Conservation (phyloP, 2,797 vertebrate genomes). For the Calcarius lapponicus region DNA sequence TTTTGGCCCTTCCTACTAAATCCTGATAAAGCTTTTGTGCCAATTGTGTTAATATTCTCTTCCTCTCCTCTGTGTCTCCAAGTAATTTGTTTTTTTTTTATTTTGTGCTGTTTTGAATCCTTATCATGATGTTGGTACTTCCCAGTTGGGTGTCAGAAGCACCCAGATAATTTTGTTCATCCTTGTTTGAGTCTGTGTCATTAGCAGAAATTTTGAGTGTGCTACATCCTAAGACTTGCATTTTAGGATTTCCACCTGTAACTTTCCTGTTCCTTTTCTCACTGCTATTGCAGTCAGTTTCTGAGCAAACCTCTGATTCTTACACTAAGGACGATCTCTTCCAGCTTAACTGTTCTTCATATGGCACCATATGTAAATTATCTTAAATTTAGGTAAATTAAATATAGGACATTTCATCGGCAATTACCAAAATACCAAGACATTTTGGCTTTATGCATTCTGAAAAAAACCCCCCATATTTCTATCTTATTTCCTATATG, state of each 20-base stretch:
- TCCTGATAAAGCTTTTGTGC: not conserved
- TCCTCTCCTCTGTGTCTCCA: not conserved
- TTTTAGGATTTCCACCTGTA: not conserved
- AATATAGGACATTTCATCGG: not conserved
- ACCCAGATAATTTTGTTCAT: not conserved
- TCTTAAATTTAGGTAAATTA: not conserved
- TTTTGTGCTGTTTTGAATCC: not conserved
- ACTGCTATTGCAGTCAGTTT: not conserved
- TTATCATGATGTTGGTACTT: not conserved
- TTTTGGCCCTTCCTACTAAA: not conserved
- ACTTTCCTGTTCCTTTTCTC: not conserved
- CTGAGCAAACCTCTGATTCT: not conserved
- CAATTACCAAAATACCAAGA: not conserved
- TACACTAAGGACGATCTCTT: accelerated
- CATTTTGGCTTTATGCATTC: not conserved
- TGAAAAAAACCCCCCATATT: not conserved
- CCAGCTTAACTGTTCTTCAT: not conserved
- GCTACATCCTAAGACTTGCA: not conserved
- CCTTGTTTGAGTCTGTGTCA: not conserved
- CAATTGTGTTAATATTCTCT: not conserved
- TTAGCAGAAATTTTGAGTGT: not conserved
- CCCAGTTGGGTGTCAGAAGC: not conserved
- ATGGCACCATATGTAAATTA: not conserved
- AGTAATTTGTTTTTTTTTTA: not conserved
- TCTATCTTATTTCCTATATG: not conserved